phyloP scores from a whole-genome alignment of 2,113 vertebrate genomes.

The Pseudolaguvia tuberculata region DNA sequence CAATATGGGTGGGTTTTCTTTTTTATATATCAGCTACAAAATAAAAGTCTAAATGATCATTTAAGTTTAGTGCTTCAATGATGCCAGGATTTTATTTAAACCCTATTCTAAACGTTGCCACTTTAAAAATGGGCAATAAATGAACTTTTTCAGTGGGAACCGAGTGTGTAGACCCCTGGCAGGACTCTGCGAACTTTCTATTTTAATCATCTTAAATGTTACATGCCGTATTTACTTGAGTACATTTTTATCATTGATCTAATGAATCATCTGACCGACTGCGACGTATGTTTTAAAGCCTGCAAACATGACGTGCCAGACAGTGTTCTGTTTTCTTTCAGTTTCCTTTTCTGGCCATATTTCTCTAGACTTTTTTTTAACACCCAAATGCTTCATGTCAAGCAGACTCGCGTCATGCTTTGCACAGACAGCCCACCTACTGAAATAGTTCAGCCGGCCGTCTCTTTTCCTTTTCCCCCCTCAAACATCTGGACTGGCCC shows the following conservation, averaged over 20 bases:
- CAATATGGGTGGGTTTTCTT: too few relatives aligned
- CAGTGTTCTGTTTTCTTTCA: constrained; percentile 18
- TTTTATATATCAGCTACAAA: too few relatives aligned
- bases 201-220: constrained; percentile 18
- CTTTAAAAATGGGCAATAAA: neutral
- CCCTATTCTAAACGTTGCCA: neutral
- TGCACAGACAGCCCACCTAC: constrained; percentile 45
- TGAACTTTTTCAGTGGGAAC: neutral
- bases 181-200: constrained; percentile 2
- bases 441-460: constrained; percentile 49
- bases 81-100: too few relatives aligned
- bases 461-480: constrained; percentile 42
- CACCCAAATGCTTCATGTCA: constrained; percentile 34
- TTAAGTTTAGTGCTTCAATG: too few relatives aligned
- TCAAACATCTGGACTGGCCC: constrained; percentile 45
- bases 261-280: constrained; percentile 23
- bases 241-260: constrained; percentile 25
- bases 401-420: constrained; percentile 20
- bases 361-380: constrained; percentile 36
- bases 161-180: neutral
- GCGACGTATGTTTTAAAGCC: neutral
- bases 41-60: too few relatives aligned
- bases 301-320: constrained; percentile 16
- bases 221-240: constrained; percentile 27
- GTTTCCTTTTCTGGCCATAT: constrained; percentile 21